Evolutionary conservation across 2,113 vertebrate species (phyloP), one percentile per base, ranked within the genome.

Genomic region (Chauna torquata): DNA sequence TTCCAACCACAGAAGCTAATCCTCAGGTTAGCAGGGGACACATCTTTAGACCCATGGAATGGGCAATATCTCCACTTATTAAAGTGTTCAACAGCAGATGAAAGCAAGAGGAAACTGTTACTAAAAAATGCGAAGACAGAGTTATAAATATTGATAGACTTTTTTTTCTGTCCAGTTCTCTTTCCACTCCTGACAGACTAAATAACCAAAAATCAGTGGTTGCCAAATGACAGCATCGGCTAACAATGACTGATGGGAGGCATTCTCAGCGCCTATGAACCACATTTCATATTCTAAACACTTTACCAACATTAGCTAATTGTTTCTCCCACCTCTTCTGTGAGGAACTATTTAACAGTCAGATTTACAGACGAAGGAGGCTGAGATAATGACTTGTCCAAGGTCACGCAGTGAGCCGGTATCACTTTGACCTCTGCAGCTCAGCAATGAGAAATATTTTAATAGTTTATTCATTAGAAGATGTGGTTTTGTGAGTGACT

Each of bases 301-400:
- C 80, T 88, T 88, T 69, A 74, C 18, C 36, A 86, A 72, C 76
- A 45, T 61, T 58, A 93, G 54, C 27, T 94, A 88, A 96, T 83
- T 83, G 54, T 58, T 83, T 38, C 82, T 88, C 64, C 77, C 49
- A 66, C 30, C 45, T 83, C 82, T 93, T 72, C 82, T 54, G 36
- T 4, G 6, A 95, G 69, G 50, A 94, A 27, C 27, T 58, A 66
- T 49, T 92, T 42, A 86, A 76, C 28, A 86, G 80, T 52, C 81
- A 55, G 65, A 38, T 58, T 66, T 78, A 34, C 19, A 70, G 59
- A 86, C 30, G n/a, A 72, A 66, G 34, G 45, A 72, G 16, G 76
- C 8, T 38, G 36, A 83, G 58, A 84, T 78, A 89, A 86, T 49
- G 75, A 70, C 50, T 83, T 86, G 47, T 79, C 55, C 50, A 75